A percentile compares a stretch with the other conserved stretches of the same genome.
Conservation (phyloP, 2,888 invertebrate genomes). For the Drosophila planitibia region DNA sequence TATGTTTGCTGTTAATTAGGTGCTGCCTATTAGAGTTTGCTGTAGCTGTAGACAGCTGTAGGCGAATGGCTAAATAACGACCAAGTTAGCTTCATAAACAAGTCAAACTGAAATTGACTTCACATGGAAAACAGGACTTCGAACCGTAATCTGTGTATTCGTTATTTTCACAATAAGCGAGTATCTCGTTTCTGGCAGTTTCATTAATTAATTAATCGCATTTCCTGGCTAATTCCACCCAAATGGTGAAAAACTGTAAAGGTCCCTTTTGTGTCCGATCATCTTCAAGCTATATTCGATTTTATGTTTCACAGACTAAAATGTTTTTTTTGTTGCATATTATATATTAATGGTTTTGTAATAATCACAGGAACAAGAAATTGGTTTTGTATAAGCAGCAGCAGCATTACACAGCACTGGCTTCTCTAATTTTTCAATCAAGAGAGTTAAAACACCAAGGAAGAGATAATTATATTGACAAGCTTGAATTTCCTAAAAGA, state of each 20-base stretch:
- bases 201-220: not conserved
- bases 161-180: not conserved
- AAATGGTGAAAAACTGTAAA: not conserved
- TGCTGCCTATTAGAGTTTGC: constrained; percentile 28
- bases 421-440: not conserved
- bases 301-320: not conserved
- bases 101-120: constrained; percentile 6
- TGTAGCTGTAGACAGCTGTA: not conserved
- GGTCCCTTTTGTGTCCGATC: not conserved
- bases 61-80: constrained; percentile 24
- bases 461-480: not conserved
- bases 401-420: not conserved
- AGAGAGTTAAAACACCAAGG: not conserved
- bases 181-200: not conserved
- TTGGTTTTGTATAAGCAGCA: too few relatives aligned
- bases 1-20: constrained; percentile 59
- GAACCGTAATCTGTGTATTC: not conserved
- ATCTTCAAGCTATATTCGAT: not conserved
- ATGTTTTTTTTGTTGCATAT: not conserved
- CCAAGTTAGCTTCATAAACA: constrained; percentile 28
- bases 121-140: not conserved
- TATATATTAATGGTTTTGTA: not conserved
- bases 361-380: not conserved
- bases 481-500: not conserved
- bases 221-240: not conserved